Evolutionary conservation across 2,113 vertebrate species (phyloP).

Genomic region (Alouatta palliata): DNA sequence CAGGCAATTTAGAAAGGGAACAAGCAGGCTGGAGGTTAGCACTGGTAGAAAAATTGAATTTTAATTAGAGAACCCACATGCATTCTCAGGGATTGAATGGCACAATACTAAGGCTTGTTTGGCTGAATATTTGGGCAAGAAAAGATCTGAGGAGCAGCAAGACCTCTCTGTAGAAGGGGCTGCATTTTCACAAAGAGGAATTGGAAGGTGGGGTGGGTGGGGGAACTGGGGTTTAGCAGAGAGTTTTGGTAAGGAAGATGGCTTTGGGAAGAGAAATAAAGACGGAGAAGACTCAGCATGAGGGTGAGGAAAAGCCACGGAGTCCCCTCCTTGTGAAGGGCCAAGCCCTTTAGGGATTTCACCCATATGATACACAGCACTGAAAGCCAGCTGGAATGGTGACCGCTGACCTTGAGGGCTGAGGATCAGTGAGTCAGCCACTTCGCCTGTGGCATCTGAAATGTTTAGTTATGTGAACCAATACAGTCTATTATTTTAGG

Average conservation of each 20-base stretch:
- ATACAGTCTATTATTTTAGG: too few relatives aligned
- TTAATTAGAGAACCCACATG: not conserved
- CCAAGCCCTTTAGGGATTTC: too few relatives aligned
- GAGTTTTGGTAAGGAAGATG: not conserved
- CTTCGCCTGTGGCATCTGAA: too few relatives aligned
- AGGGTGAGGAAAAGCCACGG: not conserved
- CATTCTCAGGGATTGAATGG: not conserved
- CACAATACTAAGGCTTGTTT: not conserved
- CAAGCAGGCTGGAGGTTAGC: not conserved
- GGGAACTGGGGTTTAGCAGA: not conserved
- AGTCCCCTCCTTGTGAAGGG: not conserved
- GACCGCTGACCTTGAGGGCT: too few relatives aligned
- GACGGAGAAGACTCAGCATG: not conserved
- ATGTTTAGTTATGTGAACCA: too few relatives aligned
- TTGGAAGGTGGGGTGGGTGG: not conserved
- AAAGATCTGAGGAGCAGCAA: not conserved
- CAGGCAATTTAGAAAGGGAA: not conserved
- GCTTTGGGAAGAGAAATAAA: not conserved
- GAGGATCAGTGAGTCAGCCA: too few relatives aligned
- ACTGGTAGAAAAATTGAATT: not conserved
- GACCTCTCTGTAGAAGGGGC: not conserved
- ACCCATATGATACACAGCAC: too few relatives aligned
- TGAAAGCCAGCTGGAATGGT: too few relatives aligned
- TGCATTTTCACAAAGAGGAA: not conserved
- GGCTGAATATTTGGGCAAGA: not conserved